A percentile compares a stretch with the other conserved stretches of the same genome.
Evolutionary conservation across 2,113 vertebrate genomes (phyloP).

Genomic region (Naja naja): DNA sequence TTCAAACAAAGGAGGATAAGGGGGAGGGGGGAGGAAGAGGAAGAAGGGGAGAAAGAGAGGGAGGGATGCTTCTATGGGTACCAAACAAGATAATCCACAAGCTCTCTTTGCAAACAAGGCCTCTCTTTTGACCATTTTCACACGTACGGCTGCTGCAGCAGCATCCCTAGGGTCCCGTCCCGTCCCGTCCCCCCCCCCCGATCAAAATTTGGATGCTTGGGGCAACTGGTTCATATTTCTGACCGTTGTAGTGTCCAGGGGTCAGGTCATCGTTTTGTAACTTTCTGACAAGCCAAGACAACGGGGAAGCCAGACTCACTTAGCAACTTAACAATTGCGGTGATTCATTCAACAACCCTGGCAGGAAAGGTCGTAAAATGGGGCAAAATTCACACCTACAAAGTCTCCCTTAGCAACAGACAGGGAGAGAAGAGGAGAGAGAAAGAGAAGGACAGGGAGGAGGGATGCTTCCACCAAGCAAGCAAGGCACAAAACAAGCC

Average conservation of each 20-base stretch:
- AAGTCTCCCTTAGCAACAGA: not conserved
- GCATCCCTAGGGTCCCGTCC: not conserved
- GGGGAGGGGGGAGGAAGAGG: not conserved
- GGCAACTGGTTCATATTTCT: not conserved
- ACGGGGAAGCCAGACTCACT: not conserved
- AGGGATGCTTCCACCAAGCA: not conserved
- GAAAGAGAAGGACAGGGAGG: accelerated
- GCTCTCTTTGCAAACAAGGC: too few species aligned
- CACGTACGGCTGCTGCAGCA: too few species aligned
- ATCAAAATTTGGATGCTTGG: not conserved
- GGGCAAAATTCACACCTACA: not conserved
- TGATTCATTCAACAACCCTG: not conserved
- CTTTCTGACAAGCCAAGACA: not conserved
- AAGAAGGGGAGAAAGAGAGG: too few species aligned
- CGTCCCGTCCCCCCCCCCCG: accelerated
- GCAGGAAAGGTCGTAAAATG: not conserved
- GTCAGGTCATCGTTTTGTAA: not conserved
- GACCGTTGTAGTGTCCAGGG: not conserved
- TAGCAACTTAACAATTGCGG: not conserved
- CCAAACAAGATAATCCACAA: too few species aligned
- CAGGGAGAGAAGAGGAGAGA: not conserved
- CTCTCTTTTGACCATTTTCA: not conserved
- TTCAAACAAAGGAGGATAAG: not conserved
- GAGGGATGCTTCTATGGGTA: too few species aligned
- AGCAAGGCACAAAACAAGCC: not conserved